These are phyloP conservation scores for Orestias chungarensis DNA, from an alignment of 2,797 vertebrate species.

Conservation along the genomic window DNA sequence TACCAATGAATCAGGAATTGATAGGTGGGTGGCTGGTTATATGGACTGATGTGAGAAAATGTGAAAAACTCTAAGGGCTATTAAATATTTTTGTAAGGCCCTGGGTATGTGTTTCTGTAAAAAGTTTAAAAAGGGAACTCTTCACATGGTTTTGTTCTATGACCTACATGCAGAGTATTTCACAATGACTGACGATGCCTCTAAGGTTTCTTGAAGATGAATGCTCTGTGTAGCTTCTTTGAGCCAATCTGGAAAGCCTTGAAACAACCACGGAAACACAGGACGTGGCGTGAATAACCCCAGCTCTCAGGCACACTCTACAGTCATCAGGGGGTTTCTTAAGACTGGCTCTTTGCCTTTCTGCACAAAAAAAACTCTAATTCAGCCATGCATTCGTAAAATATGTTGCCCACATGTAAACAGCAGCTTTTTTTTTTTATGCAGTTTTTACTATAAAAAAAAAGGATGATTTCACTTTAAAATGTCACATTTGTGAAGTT, in stretches of 20 bases:
- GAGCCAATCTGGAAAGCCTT: constrained; percentile 48
- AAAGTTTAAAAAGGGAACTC: constrained; percentile 61
- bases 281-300: constrained; percentile 8
- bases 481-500: constrained; percentile 25
- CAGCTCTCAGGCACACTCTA: constrained; percentile 11
- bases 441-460: constrained; percentile 19
- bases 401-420: constrained; percentile 26
- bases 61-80: constrained; percentile 28
- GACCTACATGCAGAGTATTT: constrained; percentile 22
- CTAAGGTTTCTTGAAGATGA: constrained; percentile 18
- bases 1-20: not conserved
- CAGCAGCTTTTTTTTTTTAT: constrained; percentile 11
- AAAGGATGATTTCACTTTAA: constrained; percentile 32
- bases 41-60: not conserved
- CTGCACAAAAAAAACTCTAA: constrained; percentile 29
- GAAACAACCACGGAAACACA: constrained; percentile 35
- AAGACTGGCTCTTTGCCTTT: constrained; percentile 19
- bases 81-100: constrained; percentile 34
- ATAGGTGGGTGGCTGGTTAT: not conserved
- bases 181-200: constrained; percentile 40
- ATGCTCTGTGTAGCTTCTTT: constrained; percentile 23
- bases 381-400: constrained; percentile 32
- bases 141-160: constrained; percentile 34
- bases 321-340: constrained; percentile 16
- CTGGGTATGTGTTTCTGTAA: constrained; percentile 26